phyloP scores from a whole-genome alignment of 2,888 invertebrate genomes.

The Eristalis intricaria region DNA sequence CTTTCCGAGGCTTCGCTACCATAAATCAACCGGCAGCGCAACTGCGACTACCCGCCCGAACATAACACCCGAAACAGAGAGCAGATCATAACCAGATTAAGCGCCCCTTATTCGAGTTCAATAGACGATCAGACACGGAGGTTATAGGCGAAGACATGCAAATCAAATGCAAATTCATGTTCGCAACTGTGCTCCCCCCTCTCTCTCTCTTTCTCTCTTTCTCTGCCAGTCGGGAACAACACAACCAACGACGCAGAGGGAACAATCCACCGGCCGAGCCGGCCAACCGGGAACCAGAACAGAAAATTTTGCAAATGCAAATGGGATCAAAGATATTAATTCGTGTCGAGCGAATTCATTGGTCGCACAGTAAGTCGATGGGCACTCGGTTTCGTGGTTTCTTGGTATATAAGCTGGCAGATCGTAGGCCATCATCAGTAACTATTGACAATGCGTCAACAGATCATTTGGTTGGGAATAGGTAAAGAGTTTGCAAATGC shows the following conservation, averaged over 20 bases:
- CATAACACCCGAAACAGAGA: background rate
- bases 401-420: constrained; percentile 41
- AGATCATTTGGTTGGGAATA: constrained; percentile 47
- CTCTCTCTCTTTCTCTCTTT: background rate
- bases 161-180: background rate
- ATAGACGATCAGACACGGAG: background rate
- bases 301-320: constrained; percentile 34
- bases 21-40: background rate
- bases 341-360: constrained; percentile 21
- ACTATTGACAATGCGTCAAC: constrained; percentile 47
- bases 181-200: background rate
- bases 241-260: background rate
- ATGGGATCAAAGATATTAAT: constrained; percentile 24
- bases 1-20: background rate
- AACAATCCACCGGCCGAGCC: too few relatives aligned
- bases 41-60: background rate
- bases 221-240: background rate
- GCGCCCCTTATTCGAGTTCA: background rate
- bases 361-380: background rate
- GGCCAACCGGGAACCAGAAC: background rate
- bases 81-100: background rate
- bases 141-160: background rate
- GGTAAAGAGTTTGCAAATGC: constrained; percentile 13
- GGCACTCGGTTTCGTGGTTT: constrained; percentile 1
- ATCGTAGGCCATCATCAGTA: constrained; percentile 25